Conservation (phyloP, 1,140 invertebrate genomes). For the Bombus superbus region DNA sequence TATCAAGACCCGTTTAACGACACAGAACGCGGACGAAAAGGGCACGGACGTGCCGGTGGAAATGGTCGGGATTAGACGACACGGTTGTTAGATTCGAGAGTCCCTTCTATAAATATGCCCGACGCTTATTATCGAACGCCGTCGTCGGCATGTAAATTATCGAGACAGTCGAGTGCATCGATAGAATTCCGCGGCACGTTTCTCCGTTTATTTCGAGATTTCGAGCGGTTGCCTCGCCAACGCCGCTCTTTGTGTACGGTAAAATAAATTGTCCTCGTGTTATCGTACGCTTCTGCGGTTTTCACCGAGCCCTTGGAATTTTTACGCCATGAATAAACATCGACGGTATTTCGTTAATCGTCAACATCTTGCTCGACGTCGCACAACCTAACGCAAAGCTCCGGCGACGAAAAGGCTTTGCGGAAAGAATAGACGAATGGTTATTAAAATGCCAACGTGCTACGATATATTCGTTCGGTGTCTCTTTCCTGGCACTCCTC, state of each 20-base stretch:
- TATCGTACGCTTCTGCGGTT: not conserved
- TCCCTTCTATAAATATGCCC: constrained; percentile 56
- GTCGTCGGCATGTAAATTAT: constrained; percentile 61
- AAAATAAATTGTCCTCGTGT: constrained; percentile 23
- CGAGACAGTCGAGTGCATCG: constrained; percentile 47
- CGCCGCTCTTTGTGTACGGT: not conserved
- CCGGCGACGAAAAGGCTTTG: no score
- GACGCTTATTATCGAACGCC: constrained; percentile 62
- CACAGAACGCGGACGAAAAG: not conserved
- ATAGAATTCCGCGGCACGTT: constrained; percentile 62
- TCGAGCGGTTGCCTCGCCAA: constrained; percentile 10
- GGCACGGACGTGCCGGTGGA: constrained; percentile 10
- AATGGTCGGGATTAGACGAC: constrained; percentile 32
- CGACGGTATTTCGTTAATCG: not conserved
- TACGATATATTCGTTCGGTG: not conserved
- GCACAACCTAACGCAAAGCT: not conserved
- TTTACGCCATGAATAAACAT: not conserved
- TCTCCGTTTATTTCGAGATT: constrained; percentile 50
- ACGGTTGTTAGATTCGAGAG: constrained; percentile 43
- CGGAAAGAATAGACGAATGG: not conserved
- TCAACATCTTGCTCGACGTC: not conserved
- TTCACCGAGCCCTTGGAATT: not conserved
- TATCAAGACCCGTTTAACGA: no score
- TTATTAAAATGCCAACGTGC: not conserved
- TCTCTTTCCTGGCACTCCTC: no score